phyloP scores from a whole-genome alignment of 2,888 invertebrate genomes.

The Nematopogon swammerdamellus region DNA sequence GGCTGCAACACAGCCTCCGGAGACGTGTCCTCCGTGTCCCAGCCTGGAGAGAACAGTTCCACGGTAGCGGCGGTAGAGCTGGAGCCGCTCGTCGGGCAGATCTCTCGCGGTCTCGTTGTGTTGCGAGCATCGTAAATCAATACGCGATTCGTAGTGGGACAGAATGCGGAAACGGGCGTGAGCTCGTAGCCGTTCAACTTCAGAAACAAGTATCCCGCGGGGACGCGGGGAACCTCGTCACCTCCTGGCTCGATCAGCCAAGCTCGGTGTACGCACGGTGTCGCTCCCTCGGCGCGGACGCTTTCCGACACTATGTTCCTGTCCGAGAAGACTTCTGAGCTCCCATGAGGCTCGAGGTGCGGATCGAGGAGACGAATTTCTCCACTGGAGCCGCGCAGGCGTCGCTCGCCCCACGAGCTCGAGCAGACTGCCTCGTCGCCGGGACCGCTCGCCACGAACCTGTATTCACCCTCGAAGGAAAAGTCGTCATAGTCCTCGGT shows the following conservation, averaged over 20 bases:
- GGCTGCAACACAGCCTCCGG: conserved; percentile 47
- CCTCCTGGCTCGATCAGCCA: conserved; percentile 78
- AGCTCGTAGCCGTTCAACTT: conserved; percentile 66
- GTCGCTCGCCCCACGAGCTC: conserved; percentile 62
- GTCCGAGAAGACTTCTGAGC: conserved; percentile 45
- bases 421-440: conserved; percentile 60
- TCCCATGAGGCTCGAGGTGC: conserved; percentile 32
- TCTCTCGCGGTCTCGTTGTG: conserved; percentile 59
- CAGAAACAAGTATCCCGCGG: conserved; percentile 67
- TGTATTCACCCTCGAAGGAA: conserved; percentile 72
- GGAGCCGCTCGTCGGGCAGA: conserved; percentile 58
- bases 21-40: conserved; percentile 50
- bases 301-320: conserved; percentile 51
- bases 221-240: conserved; percentile 57
- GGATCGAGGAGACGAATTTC: conserved; percentile 68
- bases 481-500: conserved; percentile 78
- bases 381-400: conserved; percentile 68
- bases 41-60: conserved; percentile 71
- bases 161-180: conserved; percentile 44
- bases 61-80: conserved; percentile 39
- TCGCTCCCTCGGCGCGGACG: conserved; percentile 49
- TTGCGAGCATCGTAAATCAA: conserved; percentile 69
- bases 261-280: conserved; percentile 65
- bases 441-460: conserved; percentile 58
- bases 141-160: conserved; percentile 68